phyloP scores from a whole-genome alignment of 2,797 vertebrate species.

The Acanthopagrus latus region DNA sequence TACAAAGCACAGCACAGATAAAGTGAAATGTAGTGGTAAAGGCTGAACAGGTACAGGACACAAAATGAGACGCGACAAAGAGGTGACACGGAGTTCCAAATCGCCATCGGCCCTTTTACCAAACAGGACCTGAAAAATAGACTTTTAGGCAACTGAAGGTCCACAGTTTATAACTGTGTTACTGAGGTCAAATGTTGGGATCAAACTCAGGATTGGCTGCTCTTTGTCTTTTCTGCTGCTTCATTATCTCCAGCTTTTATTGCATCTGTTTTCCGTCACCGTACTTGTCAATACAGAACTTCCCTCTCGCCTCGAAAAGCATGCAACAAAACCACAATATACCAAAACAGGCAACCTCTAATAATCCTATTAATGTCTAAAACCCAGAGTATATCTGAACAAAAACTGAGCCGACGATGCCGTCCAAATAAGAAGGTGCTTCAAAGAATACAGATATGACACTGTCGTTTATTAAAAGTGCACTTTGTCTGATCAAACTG shows the following conservation, averaged over 20 bases:
- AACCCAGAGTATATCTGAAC: slow-evolving; percentile 39
- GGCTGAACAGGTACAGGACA: slow-evolving; percentile 56
- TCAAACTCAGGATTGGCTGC: neutral
- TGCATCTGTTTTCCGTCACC: slow-evolving; percentile 52
- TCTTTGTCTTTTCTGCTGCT: slow-evolving; percentile 36
- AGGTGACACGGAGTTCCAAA: slow-evolving; percentile 49
- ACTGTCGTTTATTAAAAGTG: slow-evolving; percentile 50
- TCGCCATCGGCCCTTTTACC: slow-evolving; percentile 25
- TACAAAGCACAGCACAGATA: slow-evolving; percentile 71
- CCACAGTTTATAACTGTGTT: slow-evolving; percentile 39
- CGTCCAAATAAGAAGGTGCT: slow-evolving; percentile 49
- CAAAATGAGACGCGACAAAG: slow-evolving; percentile 52
- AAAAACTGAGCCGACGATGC: slow-evolving; percentile 37
- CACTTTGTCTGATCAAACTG: slow-evolving; percentile 50
- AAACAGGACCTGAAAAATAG: slow-evolving; percentile 57
- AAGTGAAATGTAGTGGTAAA: slow-evolving; percentile 64
- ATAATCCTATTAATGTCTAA: slow-evolving; percentile 32
- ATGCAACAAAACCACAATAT: slow-evolving; percentile 63
- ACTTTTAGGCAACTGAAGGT: slow-evolving; percentile 58
- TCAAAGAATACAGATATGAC: slow-evolving; percentile 39
- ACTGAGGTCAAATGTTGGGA: slow-evolving; percentile 59
- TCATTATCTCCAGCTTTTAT: slow-evolving; percentile 41
- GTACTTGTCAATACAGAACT: slow-evolving; percentile 42
- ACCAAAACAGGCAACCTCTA: slow-evolving; percentile 45
- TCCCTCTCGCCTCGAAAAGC: slow-evolving; percentile 48